Conservation (phyloP, 2,113 vertebrate species). For the Amia ocellicauda region DNA sequence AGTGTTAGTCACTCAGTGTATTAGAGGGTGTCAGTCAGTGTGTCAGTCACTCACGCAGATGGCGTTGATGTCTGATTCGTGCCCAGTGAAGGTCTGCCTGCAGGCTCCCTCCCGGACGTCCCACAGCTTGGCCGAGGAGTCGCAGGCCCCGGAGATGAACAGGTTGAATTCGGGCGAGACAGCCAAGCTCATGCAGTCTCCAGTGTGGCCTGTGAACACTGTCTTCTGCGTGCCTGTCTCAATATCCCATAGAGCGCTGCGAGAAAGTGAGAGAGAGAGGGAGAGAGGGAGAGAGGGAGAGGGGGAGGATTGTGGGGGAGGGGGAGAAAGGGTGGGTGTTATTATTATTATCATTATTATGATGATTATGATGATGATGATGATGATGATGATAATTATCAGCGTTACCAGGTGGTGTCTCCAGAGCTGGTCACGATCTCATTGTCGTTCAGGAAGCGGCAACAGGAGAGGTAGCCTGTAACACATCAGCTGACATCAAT, state of each 20-base stretch:
- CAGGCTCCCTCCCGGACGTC: constrained; percentile 86
- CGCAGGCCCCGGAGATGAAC: constrained; percentile 93
- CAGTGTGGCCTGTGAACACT: constrained; percentile 83
- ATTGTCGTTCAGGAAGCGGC: constrained; percentile 91
- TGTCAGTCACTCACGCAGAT: constrained; percentile 71
- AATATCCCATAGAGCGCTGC: constrained; percentile 91
- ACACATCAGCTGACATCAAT: constrained; percentile 22
- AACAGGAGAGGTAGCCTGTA: constrained; percentile 95
- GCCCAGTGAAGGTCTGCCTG: constrained; percentile 89
- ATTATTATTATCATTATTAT: no score
- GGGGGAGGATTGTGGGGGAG: no score
- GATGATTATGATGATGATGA: no score
- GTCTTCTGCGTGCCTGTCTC: constrained; percentile 94
- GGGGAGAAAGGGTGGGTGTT: no score
- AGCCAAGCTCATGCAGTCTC: constrained; percentile 93
- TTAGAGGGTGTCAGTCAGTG: not conserved
- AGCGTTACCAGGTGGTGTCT: constrained; percentile 95
- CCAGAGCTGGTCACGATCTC: constrained; percentile 97
- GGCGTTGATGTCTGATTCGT: constrained; percentile 94
- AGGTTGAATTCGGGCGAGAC: constrained; percentile 90
- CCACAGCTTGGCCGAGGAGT: constrained; percentile 95
- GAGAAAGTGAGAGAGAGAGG: not conserved
- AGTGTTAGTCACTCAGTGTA: not conserved
- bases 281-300: not conserved
- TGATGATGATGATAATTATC: no score